phyloP scores from a whole-genome alignment of 2,113 vertebrate genomes.

The Puffinus mauretanicus region DNA sequence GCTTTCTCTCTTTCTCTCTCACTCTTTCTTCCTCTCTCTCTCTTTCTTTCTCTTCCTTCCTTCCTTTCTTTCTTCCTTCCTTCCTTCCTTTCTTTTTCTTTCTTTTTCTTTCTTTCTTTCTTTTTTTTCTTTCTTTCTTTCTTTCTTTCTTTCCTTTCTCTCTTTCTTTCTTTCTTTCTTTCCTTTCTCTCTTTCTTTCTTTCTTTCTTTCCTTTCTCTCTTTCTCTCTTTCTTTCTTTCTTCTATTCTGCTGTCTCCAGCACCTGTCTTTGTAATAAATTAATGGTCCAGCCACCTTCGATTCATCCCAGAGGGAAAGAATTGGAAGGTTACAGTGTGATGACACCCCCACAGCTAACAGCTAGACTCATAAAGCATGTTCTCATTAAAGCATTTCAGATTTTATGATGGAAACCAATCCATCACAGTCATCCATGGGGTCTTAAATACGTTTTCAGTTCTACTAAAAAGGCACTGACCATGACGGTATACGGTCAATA shows the following conservation, averaged over 20 bases:
- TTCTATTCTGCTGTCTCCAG: neutral
- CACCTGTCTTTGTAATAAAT: conserved; percentile 61
- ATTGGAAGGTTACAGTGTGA: conserved; percentile 32
- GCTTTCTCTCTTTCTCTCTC: neutral
- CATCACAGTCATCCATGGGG: conserved; percentile 3
- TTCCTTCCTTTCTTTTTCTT: neutral
- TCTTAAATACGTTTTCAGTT: conserved; percentile 41
- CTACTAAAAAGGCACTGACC: neutral
- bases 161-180: neutral
- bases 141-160: neutral
- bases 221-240: neutral
- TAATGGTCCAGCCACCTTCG: neutral
- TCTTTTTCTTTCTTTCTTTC: neutral
- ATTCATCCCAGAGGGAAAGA: conserved; percentile 33
- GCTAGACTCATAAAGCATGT: conserved; percentile 42
- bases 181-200: neutral
- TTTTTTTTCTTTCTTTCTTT: neutral
- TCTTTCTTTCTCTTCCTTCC: neutral
- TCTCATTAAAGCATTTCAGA: conserved; percentile 56
- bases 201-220: neutral
- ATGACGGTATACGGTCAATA: neutral
- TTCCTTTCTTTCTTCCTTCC: too few relatives aligned
- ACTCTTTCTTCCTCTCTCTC: neutral
- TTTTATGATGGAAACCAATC: conserved; percentile 61
- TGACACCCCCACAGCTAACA: conserved; percentile 35